Conservation (phyloP, 2,797 vertebrate genomes). For the Adelosebastes latens region DNA sequence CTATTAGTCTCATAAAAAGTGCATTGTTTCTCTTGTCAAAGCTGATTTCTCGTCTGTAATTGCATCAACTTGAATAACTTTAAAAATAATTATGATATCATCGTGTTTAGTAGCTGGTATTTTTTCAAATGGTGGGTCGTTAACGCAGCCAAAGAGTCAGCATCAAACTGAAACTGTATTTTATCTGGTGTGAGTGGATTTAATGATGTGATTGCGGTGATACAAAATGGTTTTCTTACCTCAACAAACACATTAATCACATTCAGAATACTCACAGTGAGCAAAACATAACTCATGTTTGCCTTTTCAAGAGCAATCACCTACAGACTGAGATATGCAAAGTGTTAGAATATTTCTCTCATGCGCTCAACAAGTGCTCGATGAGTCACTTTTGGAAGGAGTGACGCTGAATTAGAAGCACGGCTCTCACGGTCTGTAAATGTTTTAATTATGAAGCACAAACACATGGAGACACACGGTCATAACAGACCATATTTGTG, state of each 20-base stretch:
- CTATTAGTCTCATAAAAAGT: constrained; percentile 62
- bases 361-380: constrained; percentile 24
- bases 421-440: constrained; percentile 61
- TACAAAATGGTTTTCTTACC: constrained; percentile 1
- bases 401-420: constrained; percentile 44
- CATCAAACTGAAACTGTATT: constrained; percentile 18
- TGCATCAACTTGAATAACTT: not conserved
- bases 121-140: not conserved
- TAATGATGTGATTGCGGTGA: constrained; percentile 10
- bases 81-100: not conserved
- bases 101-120: not conserved
- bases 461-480: constrained; percentile 65
- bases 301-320: constrained; percentile 19
- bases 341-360: constrained; percentile 20
- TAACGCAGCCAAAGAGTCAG: not conserved
- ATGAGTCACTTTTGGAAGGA: constrained; percentile 45
- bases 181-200: constrained; percentile 19
- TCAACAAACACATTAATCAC: not conserved
- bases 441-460: constrained; percentile 70
- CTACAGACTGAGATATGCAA: not conserved
- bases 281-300: constrained; percentile 4
- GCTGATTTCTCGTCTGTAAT: constrained; percentile 2
- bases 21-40: constrained; percentile 53
- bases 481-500: constrained; percentile 67
- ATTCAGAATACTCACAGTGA: not conserved